Conservation (phyloP, 2,888 invertebrate species). For the Poecilobothrus nobilitatus region DNA sequence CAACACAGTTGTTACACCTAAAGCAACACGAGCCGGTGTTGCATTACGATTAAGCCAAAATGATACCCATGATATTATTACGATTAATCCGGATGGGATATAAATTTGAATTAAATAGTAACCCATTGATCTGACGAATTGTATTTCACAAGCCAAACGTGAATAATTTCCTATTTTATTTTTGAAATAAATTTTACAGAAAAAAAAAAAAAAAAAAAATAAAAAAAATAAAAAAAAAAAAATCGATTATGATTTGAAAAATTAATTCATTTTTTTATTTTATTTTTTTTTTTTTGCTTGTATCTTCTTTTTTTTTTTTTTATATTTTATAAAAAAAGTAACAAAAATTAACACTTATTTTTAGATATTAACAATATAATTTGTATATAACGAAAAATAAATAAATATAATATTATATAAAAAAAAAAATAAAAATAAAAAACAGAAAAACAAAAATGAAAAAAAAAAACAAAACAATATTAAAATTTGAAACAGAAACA, state of each 20-base stretch:
- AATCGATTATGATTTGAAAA: background rate
- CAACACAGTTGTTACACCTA: constrained; percentile 91
- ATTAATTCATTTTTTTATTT: background rate
- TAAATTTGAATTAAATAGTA: constrained; percentile 98
- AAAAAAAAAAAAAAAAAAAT: background rate
- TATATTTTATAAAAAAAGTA: background rate
- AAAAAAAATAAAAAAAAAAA: background rate
- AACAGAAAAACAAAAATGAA: too few relatives aligned
- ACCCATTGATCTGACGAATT: constrained; percentile 95
- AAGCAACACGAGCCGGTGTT: constrained; percentile 85
- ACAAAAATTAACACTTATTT: background rate
- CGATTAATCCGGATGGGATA: constrained; percentile 93
- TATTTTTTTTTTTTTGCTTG: background rate
- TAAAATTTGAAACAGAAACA: too few relatives aligned
- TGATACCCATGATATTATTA: constrained; percentile 95
- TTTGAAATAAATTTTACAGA: constrained; percentile 1
- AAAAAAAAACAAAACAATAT: too few relatives aligned
- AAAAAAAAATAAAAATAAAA: too few relatives aligned
- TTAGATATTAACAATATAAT: background rate
- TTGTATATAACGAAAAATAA: too few relatives aligned
- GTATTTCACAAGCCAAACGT: constrained; percentile 90
- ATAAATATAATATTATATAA: background rate
- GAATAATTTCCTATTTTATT: constrained; percentile 80
- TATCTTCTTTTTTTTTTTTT: background rate
- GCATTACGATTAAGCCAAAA: constrained; percentile 95